These are phyloP conservation scores for Cataglyphis altisquamis DNA, from an alignment of 2,888 invertebrate species.

Conservation along the genomic window DNA sequence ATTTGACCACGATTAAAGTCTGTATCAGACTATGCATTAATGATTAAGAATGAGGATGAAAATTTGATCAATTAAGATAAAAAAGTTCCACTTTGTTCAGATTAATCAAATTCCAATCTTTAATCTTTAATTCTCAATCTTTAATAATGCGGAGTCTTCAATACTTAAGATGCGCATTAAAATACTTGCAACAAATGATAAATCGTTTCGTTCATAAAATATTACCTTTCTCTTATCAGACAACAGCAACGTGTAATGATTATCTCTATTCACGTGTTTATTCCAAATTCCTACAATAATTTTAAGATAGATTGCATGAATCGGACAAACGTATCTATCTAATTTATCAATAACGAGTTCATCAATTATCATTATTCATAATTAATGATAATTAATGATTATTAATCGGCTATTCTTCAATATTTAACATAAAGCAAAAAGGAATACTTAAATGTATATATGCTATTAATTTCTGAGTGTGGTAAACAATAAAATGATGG, in stretches of 20 bases:
- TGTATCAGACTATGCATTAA: neutral
- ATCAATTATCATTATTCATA: neutral
- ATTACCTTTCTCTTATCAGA: conserved; percentile 4
- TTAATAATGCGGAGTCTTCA: no score
- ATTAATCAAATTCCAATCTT: no score
- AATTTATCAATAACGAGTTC: neutral
- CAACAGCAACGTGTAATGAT: neutral
- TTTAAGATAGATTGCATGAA: neutral
- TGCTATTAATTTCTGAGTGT: neutral
- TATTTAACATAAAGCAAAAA: neutral
- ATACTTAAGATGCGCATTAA: neutral
- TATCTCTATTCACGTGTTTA: conserved; percentile 24
- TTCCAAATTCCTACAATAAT: neutral
- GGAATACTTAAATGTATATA: neutral
- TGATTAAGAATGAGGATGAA: no score
- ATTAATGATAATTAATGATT: neutral
- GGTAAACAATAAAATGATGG: neutral
- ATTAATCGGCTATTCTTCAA: neutral
- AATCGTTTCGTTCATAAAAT: neutral
- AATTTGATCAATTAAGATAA: no score
- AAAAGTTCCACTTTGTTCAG: no score
- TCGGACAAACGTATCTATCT: neutral
- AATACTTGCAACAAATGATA: neutral
- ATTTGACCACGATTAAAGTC: neutral
- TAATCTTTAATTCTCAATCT: no score